These are phyloP conservation scores for Elachura formosa DNA, from an alignment of 2,113 vertebrate genomes.

Conservation along the genomic window DNA sequence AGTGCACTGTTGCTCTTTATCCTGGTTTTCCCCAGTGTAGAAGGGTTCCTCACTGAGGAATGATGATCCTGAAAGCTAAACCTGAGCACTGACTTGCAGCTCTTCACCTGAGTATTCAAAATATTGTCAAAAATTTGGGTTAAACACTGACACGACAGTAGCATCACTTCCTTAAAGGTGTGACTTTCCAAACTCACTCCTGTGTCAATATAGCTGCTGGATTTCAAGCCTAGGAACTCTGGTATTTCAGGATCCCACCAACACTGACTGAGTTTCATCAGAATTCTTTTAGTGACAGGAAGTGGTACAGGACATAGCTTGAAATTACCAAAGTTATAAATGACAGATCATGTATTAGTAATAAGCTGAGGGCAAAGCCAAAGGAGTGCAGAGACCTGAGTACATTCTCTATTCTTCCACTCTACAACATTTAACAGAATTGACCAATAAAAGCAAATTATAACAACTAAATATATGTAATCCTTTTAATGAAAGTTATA, in stretches of 20 bases:
- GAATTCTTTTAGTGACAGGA: not conserved
- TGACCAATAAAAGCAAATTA: not conserved
- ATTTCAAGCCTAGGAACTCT: not conserved
- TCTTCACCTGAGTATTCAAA: not conserved
- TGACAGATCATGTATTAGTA: not conserved
- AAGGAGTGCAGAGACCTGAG: not conserved
- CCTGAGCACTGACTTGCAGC: not conserved
- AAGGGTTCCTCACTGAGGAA: not conserved
- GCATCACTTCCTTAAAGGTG: not conserved
- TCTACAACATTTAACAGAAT: not conserved
- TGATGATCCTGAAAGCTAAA: not conserved
- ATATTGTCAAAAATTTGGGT: not conserved
- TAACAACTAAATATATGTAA: not conserved
- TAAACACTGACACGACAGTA: not conserved
- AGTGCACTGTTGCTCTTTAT: not conserved
- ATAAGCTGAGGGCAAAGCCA: not conserved
- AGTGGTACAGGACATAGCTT: not conserved
- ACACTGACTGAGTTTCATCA: not conserved
- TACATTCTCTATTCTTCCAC: not conserved
- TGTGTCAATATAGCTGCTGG: not conserved
- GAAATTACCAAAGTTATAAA: not conserved
- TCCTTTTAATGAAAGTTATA: not conserved
- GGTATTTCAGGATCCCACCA: not conserved
- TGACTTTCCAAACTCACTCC: not conserved
- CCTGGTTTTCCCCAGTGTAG: not conserved